Percentiles rank a stretch among this genome's conserved stretches.
Conservation (phyloP, 2,888 invertebrate genomes). For the Teinopalpus imperialis region DNA sequence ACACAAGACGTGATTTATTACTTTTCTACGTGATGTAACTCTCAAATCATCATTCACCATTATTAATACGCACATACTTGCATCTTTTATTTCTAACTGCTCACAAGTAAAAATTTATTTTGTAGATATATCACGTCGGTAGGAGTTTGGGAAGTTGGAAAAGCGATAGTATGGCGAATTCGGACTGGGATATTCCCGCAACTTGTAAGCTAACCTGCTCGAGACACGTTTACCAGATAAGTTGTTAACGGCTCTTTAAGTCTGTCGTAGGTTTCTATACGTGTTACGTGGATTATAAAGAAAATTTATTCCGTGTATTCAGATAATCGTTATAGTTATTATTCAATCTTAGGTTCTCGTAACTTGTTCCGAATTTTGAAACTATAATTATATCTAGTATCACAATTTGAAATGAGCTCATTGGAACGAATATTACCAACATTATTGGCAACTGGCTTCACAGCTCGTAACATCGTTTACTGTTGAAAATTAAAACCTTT, state of each 20-base stretch:
- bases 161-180: constrained; percentile 4
- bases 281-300: constrained; percentile 1
- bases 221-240: constrained; percentile 13
- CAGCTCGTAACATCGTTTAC: no score
- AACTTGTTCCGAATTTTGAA: no score
- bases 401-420: no score
- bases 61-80: constrained; percentile 1
- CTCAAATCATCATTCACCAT: constrained; percentile 1
- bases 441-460: no score
- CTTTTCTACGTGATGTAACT: constrained; percentile 6
- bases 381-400: no score
- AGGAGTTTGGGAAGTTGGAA: constrained; percentile 8
- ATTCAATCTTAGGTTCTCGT: no score
- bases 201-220: constrained; percentile 20
- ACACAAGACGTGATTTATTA: constrained; percentile 10
- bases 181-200: constrained; percentile 1
- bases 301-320: constrained; percentile 1
- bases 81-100: background rate
- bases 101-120: constrained; percentile 5
- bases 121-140: constrained; percentile 12
- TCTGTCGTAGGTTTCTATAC: constrained; percentile 1
- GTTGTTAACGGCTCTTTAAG: constrained; percentile 16
- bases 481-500: no score
- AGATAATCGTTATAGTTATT: background rate
- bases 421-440: no score